Conservation (phyloP, 2,888 invertebrate species). For the Eupsilia transversa region DNA sequence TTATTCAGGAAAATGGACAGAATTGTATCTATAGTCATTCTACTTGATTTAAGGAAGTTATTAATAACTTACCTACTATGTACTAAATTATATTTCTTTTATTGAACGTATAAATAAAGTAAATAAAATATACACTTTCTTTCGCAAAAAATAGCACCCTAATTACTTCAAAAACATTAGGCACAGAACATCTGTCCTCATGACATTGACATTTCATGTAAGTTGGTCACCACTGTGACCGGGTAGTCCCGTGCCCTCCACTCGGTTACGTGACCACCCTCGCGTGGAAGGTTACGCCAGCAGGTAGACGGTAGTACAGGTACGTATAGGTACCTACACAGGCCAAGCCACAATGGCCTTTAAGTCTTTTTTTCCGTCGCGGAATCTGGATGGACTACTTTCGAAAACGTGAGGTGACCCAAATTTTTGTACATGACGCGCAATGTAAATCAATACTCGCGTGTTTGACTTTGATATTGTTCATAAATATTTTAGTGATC, state of each 20-base stretch:
- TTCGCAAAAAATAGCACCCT: background rate
- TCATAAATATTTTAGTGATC: slow-evolving; percentile 38
- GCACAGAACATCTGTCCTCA: slow-evolving; percentile 22
- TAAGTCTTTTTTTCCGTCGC: slow-evolving; percentile 74
- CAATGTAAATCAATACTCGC: slow-evolving; percentile 69
- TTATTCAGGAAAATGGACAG: background rate
- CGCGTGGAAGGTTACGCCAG: slow-evolving; percentile 56
- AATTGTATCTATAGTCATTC: background rate
- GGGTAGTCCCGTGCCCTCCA: slow-evolving; percentile 43
- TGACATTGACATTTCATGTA: slow-evolving; percentile 56
- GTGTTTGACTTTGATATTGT: slow-evolving; percentile 60
- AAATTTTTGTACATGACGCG: slow-evolving; percentile 72
- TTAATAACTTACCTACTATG: background rate
- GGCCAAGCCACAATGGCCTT: slow-evolving; percentile 76
- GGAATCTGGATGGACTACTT: slow-evolving; percentile 87
- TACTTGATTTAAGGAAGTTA: background rate
- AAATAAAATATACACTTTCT: background rate
- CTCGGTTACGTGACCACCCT: slow-evolving; percentile 61
- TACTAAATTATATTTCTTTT: too few species aligned
- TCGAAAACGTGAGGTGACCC: slow-evolving; percentile 83
- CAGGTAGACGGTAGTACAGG: slow-evolving; percentile 9
- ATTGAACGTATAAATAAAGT: background rate
- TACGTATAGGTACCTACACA: slow-evolving; percentile 40
- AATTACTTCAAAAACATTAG: slow-evolving; percentile 1
- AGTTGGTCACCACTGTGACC: slow-evolving; percentile 36